Percentiles rank a stretch among this genome's conserved stretches.
These are phyloP conservation scores for Hemithea aestivaria DNA, from an alignment of 2,888 invertebrate species.

Conservation along the genomic window DNA sequence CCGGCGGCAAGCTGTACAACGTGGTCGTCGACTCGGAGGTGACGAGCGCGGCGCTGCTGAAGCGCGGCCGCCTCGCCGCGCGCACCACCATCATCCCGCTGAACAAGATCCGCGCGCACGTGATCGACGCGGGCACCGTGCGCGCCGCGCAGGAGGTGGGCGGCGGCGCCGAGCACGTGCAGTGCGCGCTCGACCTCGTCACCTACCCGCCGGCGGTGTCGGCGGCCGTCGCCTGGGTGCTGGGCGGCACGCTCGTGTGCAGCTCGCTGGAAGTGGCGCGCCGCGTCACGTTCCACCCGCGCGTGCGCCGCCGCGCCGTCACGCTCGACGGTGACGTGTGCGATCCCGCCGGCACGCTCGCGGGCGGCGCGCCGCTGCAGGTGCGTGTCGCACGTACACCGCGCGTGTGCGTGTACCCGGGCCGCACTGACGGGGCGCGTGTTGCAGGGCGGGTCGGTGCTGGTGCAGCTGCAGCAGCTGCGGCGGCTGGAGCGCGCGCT, in stretches of 20 bases:
- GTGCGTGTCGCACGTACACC: constrained; percentile 6
- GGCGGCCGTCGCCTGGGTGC: constrained; percentile 92
- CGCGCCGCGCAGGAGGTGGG: constrained; percentile 85
- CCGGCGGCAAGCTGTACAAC: constrained; percentile 92
- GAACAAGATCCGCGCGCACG: constrained; percentile 87
- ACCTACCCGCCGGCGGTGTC: constrained; percentile 82
- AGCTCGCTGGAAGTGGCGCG: constrained; percentile 88
- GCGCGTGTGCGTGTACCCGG: neutral
- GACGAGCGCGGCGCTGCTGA: constrained; percentile 90
- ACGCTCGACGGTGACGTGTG: constrained; percentile 95
- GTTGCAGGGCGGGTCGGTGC: constrained; percentile 72
- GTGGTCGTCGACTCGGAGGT: constrained; percentile 93
- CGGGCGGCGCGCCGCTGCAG: constrained; percentile 85
- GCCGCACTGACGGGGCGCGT: neutral
- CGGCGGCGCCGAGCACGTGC: constrained; percentile 33
- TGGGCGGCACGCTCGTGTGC: constrained; percentile 92
- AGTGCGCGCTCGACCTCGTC: constrained; percentile 83
- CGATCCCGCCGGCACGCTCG: constrained; percentile 93
- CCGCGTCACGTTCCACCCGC: constrained; percentile 87
- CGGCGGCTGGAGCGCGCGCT: constrained; percentile 51
- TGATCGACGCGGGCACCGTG: constrained; percentile 80
- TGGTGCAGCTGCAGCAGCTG: constrained; percentile 79
- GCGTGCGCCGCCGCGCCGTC: constrained; percentile 84
- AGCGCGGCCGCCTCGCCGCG: constrained; percentile 87
- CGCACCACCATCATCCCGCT: constrained; percentile 94